These are phyloP conservation scores for Drosophila asahinai DNA, from an alignment of 1,140 invertebrate species.

Conservation along the genomic window DNA sequence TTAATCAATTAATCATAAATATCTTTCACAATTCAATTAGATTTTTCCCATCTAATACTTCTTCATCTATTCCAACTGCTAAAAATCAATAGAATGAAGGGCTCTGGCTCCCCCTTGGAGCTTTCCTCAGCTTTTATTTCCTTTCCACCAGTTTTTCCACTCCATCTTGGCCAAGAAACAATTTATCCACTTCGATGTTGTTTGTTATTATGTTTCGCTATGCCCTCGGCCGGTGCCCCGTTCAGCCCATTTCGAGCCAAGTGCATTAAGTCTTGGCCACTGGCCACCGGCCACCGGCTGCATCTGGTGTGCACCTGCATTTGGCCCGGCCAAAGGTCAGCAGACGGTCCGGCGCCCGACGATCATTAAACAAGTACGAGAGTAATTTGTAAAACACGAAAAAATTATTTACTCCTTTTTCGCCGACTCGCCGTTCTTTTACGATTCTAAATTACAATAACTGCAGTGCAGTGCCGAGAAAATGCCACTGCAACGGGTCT, in stretches of 20 bases:
- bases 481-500: constrained; percentile 53
- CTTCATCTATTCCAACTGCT: constrained; percentile 10
- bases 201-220: constrained; percentile 39
- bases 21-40: constrained; percentile 17
- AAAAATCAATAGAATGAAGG: constrained; percentile 26
- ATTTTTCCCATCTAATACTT: constrained; percentile 21
- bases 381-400: constrained; percentile 79
- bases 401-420: constrained; percentile 68
- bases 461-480: constrained; percentile 20
- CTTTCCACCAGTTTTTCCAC: constrained; percentile 21
- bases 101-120: background rate
- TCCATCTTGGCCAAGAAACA: constrained; percentile 38
- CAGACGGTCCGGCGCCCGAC: constrained; percentile 72
- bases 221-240: constrained; percentile 29
- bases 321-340: constrained; percentile 68
- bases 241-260: constrained; percentile 43
- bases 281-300: constrained; percentile 1
- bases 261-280: constrained; percentile 39
- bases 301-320: constrained; percentile 45
- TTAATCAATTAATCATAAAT: background rate
- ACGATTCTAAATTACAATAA: constrained; percentile 73
- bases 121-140: constrained; percentile 2
- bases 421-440: constrained; percentile 59
- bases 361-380: constrained; percentile 75
- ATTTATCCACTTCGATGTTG: constrained; percentile 55